phyloP scores from a whole-genome alignment of 2,888 invertebrate genomes.

The Andrena bucephala region DNA sequence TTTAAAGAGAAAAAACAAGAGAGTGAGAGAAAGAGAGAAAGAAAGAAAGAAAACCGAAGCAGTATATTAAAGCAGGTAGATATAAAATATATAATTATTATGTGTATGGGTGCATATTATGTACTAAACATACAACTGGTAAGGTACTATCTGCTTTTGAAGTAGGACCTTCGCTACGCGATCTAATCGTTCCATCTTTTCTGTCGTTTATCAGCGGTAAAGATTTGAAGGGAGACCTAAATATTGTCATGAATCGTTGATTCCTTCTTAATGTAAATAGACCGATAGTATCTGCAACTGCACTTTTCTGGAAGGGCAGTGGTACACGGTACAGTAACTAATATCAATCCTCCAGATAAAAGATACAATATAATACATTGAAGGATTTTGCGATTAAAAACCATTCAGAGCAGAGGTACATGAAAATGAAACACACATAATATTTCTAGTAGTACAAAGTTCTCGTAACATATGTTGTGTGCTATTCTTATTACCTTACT shows the following conservation, averaged over 20 bases:
- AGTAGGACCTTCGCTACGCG: slow-evolving; percentile 81
- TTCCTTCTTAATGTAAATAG: slow-evolving; percentile 82
- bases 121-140: slow-evolving; percentile 79
- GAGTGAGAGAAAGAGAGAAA: background rate
- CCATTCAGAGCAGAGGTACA: background rate
- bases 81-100: slow-evolving; percentile 18
- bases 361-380: slow-evolving; percentile 22
- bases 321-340: slow-evolving; percentile 42
- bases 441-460: background rate
- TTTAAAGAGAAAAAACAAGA: background rate
- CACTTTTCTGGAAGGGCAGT: slow-evolving; percentile 81
- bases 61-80: slow-evolving; percentile 33
- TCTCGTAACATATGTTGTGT: background rate
- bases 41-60: background rate
- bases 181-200: slow-evolving; percentile 81
- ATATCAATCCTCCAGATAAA: slow-evolving; percentile 37
- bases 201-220: slow-evolving; percentile 80
- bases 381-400: slow-evolving; percentile 23
- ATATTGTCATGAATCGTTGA: slow-evolving; percentile 80
- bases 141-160: slow-evolving; percentile 74
- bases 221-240: slow-evolving; percentile 83
- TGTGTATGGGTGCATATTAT: slow-evolving; percentile 24
- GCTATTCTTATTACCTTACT: slow-evolving; percentile 76
- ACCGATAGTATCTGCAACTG: slow-evolving; percentile 79
- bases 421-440: background rate